Percentiles rank a stretch among this genome's conserved stretches.
These are phyloP conservation scores for Sipha flava DNA, from an alignment of 1,140 invertebrate genomes.

Conservation along the genomic window DNA sequence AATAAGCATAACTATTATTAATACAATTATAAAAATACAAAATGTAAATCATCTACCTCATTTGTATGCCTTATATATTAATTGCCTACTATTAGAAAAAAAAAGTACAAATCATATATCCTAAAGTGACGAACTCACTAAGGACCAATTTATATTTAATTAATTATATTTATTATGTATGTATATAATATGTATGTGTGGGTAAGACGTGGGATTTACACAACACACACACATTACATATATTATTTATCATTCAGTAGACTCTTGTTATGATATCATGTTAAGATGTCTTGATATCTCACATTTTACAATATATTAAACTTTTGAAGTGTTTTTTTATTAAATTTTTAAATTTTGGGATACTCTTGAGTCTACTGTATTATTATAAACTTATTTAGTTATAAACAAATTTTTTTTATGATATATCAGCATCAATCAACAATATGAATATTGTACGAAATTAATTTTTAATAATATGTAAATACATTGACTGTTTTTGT, in stretches of 20 bases:
- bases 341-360: neutral
- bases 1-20: slow-evolving; percentile 40
- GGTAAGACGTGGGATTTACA: neutral
- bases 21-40: slow-evolving; percentile 33
- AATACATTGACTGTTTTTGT: slow-evolving; percentile 24
- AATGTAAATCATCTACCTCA: slow-evolving; percentile 28
- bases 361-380: neutral
- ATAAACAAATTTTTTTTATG: neutral
- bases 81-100: slow-evolving; percentile 13
- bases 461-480: slow-evolving; percentile 11
- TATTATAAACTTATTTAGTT: neutral
- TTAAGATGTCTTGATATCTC: neutral
- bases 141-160: slow-evolving; percentile 23
- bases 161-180: neutral
- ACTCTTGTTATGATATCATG: neutral
- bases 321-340: neutral
- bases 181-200: no score
- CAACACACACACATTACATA: neutral
- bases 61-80: slow-evolving; percentile 26
- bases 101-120: slow-evolving; percentile 27
- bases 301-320: neutral
- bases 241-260: neutral
- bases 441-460: neutral
- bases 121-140: slow-evolving; percentile 19
- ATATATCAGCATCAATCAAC: slow-evolving; percentile 10